Evolutionary conservation across 2,888 invertebrate species (phyloP).

Genomic region (Netelia virgata): DNA sequence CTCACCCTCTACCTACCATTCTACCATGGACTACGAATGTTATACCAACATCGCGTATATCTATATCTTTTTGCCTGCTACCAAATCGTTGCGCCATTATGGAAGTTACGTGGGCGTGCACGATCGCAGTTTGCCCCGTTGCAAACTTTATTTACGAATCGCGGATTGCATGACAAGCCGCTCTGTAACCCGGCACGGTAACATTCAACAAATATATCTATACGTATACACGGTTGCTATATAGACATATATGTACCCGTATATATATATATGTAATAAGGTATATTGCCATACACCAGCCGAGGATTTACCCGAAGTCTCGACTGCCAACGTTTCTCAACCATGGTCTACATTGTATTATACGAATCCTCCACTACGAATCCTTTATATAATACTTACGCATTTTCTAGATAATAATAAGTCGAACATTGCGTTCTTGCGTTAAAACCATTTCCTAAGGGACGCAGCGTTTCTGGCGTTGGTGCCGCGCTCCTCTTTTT

Average conservation of each 20-base stretch:
- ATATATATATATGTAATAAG: constrained; percentile 4
- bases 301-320: constrained; percentile 63
- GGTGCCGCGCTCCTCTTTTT: not conserved
- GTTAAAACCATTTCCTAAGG: constrained; percentile 3
- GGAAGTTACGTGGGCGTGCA: constrained; percentile 83
- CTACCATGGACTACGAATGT: constrained; percentile 64
- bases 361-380: constrained; percentile 6
- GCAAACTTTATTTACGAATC: constrained; percentile 84
- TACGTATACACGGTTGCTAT: constrained; percentile 12
- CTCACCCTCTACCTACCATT: constrained; percentile 6
- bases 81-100: constrained; percentile 83
- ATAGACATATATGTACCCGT: no score
- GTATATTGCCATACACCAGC: constrained; percentile 41
- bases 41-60: constrained; percentile 29
- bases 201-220: constrained; percentile 25
- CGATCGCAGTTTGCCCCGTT: constrained; percentile 82
- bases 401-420: constrained; percentile 13
- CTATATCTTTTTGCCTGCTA: constrained; percentile 41
- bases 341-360: constrained; percentile 12
- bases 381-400: constrained; percentile 2
- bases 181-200: constrained; percentile 60
- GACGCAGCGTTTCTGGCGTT: constrained; percentile 8
- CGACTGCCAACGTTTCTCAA: constrained; percentile 50
- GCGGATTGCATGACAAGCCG: constrained; percentile 76
- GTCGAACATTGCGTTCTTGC: constrained; percentile 1